Percentiles rank a stretch among this genome's conserved stretches.
phyloP scores from a whole-genome alignment of 1,140 invertebrate genomes.

The Apis dorsata region DNA sequence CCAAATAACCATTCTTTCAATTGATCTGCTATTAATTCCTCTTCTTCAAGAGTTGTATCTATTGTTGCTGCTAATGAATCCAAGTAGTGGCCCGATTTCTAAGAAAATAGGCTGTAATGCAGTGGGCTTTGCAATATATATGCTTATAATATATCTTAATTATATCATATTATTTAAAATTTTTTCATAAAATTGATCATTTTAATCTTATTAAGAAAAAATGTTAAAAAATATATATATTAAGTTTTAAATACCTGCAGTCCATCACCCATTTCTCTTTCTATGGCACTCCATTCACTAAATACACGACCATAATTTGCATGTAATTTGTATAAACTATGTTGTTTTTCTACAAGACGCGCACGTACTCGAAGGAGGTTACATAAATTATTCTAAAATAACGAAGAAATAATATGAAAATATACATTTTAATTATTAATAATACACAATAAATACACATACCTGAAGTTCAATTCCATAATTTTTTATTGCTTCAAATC shows the following conservation, averaged over 20 bases:
- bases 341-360: constrained; percentile 87
- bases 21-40: constrained; percentile 91
- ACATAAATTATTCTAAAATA: constrained; percentile 76
- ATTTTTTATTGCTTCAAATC: constrained; percentile 88
- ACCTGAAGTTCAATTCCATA: constrained; percentile 88
- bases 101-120: constrained; percentile 65
- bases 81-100: constrained; percentile 85
- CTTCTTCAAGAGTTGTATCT: constrained; percentile 89
- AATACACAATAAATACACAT: constrained; percentile 61
- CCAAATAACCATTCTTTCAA: constrained; percentile 92
- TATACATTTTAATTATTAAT: not conserved
- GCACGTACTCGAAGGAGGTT: constrained; percentile 82
- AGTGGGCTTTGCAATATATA: constrained; percentile 52
- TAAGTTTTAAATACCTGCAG: constrained; percentile 81
- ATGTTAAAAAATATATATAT: not conserved
- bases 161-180: not conserved
- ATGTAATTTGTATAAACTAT: constrained; percentile 90
- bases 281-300: constrained; percentile 92
- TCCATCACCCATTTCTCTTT: constrained; percentile 91
- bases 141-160: constrained; percentile 3
- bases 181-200: not conserved
- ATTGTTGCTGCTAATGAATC: constrained; percentile 90
- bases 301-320: constrained; percentile 90
- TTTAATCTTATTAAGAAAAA: not conserved
- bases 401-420: not conserved